Evolutionary conservation across 1,140 invertebrate genomes (phyloP).

Genomic region (Vollenhovia emeryi): DNA sequence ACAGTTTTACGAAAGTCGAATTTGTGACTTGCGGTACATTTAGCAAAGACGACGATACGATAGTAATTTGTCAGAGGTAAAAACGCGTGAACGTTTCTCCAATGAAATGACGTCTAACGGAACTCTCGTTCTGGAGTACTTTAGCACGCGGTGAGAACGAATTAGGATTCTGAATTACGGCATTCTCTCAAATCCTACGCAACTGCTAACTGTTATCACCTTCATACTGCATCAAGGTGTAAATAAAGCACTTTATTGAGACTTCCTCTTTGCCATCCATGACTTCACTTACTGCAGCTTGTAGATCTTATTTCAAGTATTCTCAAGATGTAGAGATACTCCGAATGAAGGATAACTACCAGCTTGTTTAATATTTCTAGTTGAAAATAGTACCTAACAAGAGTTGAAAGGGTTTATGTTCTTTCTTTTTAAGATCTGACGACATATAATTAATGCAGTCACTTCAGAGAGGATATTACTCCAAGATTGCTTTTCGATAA

Average conservation of each 20-base stretch:
- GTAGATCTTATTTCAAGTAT: conserved; percentile 37
- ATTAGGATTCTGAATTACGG: neutral
- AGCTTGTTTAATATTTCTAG: conserved; percentile 21
- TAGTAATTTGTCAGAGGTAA: conserved; percentile 8
- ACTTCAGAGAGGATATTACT: conserved; percentile 9
- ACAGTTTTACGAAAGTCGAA: neutral
- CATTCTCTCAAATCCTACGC: conserved; percentile 23
- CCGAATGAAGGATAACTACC: conserved; percentile 25
- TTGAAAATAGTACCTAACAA: conserved; percentile 13
- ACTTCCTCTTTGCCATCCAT: conserved; percentile 19
- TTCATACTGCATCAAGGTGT: conserved; percentile 15
- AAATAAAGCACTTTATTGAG: conserved; percentile 45
- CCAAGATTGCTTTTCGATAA: neutral
- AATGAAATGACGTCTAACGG: neutral
- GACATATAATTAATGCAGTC: conserved; percentile 28
- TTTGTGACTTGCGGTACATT: neutral
- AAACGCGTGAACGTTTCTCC: neutral
- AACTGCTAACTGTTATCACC: conserved; percentile 28
- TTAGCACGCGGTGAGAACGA: neutral
- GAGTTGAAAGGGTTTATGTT: conserved; percentile 4
- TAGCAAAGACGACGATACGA: neutral
- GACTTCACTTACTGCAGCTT: conserved; percentile 30
- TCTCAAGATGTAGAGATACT: conserved; percentile 32
- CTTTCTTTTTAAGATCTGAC: conserved; percentile 20
- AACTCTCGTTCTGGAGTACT: neutral